A percentile compares a stretch with the other conserved stretches of the same genome.
These are phyloP conservation scores for Isurus oxyrinchus DNA, from an alignment of 2,113 vertebrate species.

Conservation along the genomic window DNA sequence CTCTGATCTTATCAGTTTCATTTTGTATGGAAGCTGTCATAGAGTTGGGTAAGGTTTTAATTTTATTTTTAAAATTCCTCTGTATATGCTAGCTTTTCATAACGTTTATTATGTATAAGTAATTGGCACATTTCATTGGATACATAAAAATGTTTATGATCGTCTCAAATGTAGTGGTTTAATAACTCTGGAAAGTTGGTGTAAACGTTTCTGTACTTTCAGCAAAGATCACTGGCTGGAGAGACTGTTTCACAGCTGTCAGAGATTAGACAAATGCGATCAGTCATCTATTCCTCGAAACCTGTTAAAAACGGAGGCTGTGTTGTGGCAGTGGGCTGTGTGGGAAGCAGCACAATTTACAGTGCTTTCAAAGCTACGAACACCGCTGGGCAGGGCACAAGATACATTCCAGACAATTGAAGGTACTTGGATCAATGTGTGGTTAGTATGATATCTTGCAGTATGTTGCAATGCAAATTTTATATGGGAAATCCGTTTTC, in stretches of 20 bases:
- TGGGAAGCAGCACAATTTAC: conserved; percentile 99
- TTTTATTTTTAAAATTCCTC: background rate
- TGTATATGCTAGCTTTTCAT: background rate
- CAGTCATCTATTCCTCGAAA: conserved; percentile 67
- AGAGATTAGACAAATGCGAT: conserved; percentile 83
- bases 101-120: background rate
- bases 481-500: background rate
- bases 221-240: conserved; percentile 98
- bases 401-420: conserved; percentile 99
- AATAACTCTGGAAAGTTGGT: background rate
- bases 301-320: conserved; percentile 82
- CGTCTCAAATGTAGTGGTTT: background rate
- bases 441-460: background rate
- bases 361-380: conserved; percentile 88
- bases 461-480: background rate
- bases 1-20: conserved; percentile 96
- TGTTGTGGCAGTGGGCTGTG: conserved; percentile 97
- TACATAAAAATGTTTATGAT: background rate
- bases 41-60: conserved; percentile 74
- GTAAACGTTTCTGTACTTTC: conserved; percentile 40
- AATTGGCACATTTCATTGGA: background rate
- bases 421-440: conserved; percentile 58
- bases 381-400: conserved; percentile 88
- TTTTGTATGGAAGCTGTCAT: conserved; percentile 88
- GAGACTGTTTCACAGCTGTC: conserved; percentile 91